Percentiles rank a stretch among this genome's conserved stretches.
These are phyloP conservation scores for Alligator mississippiensis DNA, from an alignment of 2,113 vertebrate species.

Conservation along the genomic window DNA sequence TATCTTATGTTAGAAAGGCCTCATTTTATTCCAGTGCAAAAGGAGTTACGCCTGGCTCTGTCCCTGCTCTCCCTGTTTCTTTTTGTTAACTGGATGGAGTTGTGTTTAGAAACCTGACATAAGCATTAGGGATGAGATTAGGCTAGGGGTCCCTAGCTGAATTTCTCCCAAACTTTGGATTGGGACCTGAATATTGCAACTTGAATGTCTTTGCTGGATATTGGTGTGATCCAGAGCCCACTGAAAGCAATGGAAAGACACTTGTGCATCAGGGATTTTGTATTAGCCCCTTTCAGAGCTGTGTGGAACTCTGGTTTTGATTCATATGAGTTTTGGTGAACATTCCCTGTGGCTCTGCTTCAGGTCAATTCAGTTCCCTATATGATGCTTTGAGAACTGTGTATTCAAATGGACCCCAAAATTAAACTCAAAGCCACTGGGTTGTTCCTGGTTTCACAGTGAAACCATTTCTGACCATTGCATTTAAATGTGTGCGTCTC, in stretches of 20 bases:
- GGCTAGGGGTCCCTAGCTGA: neutral
- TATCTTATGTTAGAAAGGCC: neutral
- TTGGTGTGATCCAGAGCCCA: neutral
- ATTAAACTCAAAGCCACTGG: neutral
- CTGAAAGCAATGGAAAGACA: neutral
- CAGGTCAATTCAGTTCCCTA: neutral
- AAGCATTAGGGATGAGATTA: neutral
- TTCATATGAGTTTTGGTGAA: neutral
- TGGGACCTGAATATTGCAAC: neutral
- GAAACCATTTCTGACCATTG: neutral
- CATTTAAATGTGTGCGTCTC: neutral
- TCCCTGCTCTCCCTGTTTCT: neutral
- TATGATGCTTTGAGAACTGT: neutral
- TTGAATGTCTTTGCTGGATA: neutral
- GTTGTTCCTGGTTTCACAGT: neutral
- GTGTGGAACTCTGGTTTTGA: neutral
- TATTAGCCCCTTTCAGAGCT: neutral
- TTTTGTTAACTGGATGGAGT: slow-evolving; percentile 1
- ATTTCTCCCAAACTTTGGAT: neutral
- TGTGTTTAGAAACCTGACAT: neutral
- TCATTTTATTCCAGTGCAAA: neutral
- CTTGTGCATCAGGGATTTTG: neutral
- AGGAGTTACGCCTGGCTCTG: neutral
- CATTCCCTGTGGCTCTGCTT: neutral
- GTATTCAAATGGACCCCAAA: neutral